Conservation (phyloP, 2,113 vertebrate species). For the Rousettus leschenaultii region DNA sequence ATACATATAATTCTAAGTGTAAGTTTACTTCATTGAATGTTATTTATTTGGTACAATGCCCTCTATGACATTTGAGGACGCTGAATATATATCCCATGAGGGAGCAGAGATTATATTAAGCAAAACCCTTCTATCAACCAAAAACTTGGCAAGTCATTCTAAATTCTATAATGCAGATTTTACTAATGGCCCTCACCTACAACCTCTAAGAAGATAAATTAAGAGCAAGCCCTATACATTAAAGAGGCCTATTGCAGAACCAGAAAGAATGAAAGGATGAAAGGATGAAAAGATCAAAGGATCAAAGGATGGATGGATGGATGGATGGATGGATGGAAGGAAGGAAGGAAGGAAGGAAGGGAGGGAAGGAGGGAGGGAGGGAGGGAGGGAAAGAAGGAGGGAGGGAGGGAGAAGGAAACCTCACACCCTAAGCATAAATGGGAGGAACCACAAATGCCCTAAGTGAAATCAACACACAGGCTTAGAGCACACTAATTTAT, state of each 20-base stretch:
- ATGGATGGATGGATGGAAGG: too few species aligned
- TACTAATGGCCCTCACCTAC: background rate
- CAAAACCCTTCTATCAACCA: background rate
- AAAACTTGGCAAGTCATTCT: background rate
- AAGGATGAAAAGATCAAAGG: too few species aligned
- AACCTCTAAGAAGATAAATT: background rate
- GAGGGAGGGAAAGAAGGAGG: too few species aligned
- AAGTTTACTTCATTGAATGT: background rate
- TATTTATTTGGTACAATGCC: background rate
- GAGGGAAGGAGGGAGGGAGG: too few species aligned
- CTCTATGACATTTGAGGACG: background rate
- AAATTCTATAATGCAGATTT: background rate
- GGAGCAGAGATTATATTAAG: background rate
- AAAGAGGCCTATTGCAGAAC: background rate
- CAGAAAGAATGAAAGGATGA: too few species aligned
- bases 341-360: too few species aligned
- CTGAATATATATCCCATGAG: background rate
- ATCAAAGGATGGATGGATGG: too few species aligned
- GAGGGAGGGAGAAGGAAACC: too few species aligned
- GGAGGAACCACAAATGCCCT: too few species aligned
- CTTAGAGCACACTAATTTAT: fast-evolving
- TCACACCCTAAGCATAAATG: background rate
- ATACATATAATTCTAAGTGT: background rate
- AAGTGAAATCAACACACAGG: background rate
- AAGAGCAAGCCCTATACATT: background rate